These are phyloP conservation scores for Drosophila mulleri DNA, from an alignment of 2,888 invertebrate genomes.

Conservation along the genomic window DNA sequence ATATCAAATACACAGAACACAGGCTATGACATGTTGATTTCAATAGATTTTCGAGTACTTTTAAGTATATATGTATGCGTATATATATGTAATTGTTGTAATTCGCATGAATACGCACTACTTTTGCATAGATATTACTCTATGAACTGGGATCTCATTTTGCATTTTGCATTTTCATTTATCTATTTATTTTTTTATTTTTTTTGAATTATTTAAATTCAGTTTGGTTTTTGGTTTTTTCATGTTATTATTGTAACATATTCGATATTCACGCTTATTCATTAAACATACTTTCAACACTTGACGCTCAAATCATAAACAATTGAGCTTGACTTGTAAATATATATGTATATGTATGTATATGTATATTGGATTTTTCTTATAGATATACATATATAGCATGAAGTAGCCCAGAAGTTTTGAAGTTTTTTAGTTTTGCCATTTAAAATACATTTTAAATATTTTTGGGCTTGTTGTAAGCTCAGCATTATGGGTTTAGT, in stretches of 20 bases:
- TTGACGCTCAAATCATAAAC: constrained; percentile 13
- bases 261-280: constrained; percentile 37
- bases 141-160: not conserved
- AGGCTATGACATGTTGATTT: constrained; percentile 5
- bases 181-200: too few species aligned
- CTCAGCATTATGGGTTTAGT: not conserved
- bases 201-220: too few species aligned
- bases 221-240: not conserved
- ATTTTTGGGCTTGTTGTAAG: constrained; percentile 1
- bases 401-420: not conserved
- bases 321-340: constrained; percentile 13
- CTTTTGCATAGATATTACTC: constrained; percentile 9
- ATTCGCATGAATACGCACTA: constrained; percentile 14
- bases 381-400: constrained; percentile 1
- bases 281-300: constrained; percentile 14
- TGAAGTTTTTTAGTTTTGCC: not conserved
- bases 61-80: not conserved
- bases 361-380: not conserved
- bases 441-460: not conserved
- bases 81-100: not conserved
- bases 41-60: constrained; percentile 20
- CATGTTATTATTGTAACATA: constrained; percentile 27
- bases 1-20: constrained; percentile 32
- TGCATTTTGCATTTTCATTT: not conserved
- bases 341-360: constrained; percentile 8